Conservation (phyloP, 2,113 vertebrate species). For the Chionodraco myersi region DNA sequence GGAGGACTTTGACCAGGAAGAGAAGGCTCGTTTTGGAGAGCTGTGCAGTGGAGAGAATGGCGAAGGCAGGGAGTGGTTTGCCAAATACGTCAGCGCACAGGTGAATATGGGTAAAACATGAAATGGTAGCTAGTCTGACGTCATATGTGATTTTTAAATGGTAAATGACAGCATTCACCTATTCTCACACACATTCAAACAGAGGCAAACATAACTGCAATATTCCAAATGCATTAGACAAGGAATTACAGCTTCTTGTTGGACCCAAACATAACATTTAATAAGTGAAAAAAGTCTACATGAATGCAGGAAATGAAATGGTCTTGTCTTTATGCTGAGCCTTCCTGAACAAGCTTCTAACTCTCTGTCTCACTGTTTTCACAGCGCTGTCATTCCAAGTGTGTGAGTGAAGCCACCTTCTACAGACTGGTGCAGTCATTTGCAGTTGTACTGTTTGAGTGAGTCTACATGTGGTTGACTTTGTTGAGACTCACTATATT, state of each 20-base stretch:
- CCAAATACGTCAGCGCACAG: conserved; percentile 94
- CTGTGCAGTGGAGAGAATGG: conserved; percentile 90
- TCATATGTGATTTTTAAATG: not conserved
- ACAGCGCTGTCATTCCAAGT: conserved; percentile 97
- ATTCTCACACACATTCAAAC: too few relatives aligned
- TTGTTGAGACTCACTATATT: not conserved
- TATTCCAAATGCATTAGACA: not conserved
- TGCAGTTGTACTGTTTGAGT: conserved; percentile 97
- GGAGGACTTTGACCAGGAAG: conserved; percentile 94
- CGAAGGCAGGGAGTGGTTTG: conserved; percentile 97
- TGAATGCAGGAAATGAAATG: not conserved
- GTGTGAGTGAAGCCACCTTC: conserved; percentile 95
- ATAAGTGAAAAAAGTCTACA: not conserved
- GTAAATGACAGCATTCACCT: too few relatives aligned
- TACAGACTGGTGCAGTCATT: conserved; percentile 98
- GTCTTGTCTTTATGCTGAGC: not conserved
- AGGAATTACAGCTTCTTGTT: not conserved
- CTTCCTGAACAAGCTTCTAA: not conserved
- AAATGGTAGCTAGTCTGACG: not conserved
- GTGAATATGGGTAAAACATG: conserved; percentile 70
- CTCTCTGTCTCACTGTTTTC: conserved; percentile 38
- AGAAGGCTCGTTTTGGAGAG: conserved; percentile 94
- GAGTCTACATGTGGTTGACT: conserved; percentile 77
- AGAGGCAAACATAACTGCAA: not conserved
- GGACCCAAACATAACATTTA: not conserved